phyloP scores from a whole-genome alignment of 2,797 vertebrate genomes.

The Chaunax sp. region DNA sequence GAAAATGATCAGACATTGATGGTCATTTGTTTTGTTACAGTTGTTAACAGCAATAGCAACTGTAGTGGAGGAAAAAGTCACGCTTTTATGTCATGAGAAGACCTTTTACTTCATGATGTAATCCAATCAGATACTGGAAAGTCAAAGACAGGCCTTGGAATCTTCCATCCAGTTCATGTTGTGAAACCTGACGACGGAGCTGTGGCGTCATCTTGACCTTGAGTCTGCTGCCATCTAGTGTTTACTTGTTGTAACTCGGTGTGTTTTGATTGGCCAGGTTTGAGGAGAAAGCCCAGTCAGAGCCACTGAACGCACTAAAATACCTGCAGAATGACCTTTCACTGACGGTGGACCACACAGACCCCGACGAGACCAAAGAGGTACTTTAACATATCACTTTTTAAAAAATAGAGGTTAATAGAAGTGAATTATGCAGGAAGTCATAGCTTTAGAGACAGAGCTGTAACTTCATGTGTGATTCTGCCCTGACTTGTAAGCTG shows the following conservation, averaged over 20 bases:
- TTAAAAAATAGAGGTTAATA: too few relatives aligned
- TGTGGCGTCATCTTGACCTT: not conserved
- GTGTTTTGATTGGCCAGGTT: slow-evolving; percentile 84
- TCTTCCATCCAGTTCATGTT: not conserved
- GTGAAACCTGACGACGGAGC: not conserved
- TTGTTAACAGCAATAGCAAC: too few relatives aligned
- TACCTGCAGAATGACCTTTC: slow-evolving; percentile 98
- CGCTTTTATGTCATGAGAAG: not conserved
- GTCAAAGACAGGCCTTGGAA: not conserved
- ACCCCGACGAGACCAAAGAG: slow-evolving; percentile 98
- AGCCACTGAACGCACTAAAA: slow-evolving; percentile 95
- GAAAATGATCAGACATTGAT: too few relatives aligned
- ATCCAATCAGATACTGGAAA: not conserved
- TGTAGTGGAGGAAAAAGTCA: not conserved
- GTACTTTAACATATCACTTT: slow-evolving; percentile 66
- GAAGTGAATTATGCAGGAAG: too few relatives aligned
- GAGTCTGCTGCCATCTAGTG: slow-evolving; percentile 62
- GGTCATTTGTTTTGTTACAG: too few relatives aligned
- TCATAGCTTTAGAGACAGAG: not conserved
- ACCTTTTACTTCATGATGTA: not conserved
- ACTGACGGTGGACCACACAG: slow-evolving; percentile 97
- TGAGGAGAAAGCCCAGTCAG: slow-evolving; percentile 97
- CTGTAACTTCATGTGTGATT: too few relatives aligned
- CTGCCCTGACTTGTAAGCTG: slow-evolving; percentile 1
- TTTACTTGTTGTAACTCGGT: slow-evolving; percentile 2